phyloP scores from a whole-genome alignment of 1,140 invertebrate species.

The Drosophila erecta region DNA sequence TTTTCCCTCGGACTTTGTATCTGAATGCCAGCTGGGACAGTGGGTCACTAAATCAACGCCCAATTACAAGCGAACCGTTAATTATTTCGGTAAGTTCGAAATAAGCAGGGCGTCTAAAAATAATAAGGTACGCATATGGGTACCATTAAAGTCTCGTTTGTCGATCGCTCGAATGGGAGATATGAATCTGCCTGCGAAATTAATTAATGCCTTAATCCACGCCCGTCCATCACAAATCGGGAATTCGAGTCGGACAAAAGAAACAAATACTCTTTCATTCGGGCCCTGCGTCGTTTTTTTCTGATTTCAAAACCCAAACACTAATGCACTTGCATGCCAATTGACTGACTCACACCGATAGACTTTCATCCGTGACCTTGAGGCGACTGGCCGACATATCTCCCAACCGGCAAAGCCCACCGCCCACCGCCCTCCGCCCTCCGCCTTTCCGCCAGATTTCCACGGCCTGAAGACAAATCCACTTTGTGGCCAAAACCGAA shows the following conservation, averaged over 20 bases:
- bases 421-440: slow-evolving; percentile 14
- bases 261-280: slow-evolving; percentile 31
- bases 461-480: slow-evolving; percentile 77
- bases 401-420: slow-evolving; percentile 8
- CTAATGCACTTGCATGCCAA: slow-evolving; percentile 46
- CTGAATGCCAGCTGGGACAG: slow-evolving; percentile 48
- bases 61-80: slow-evolving; percentile 68
- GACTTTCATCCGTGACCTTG: slow-evolving; percentile 84
- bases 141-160: slow-evolving; percentile 56
- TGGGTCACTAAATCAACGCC: slow-evolving; percentile 50
- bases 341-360: slow-evolving; percentile 36
- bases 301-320: slow-evolving; percentile 22
- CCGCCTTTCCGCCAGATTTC: slow-evolving; percentile 50
- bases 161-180: slow-evolving; percentile 34
- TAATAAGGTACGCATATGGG: slow-evolving; percentile 31
- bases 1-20: slow-evolving; percentile 16
- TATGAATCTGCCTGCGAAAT: slow-evolving; percentile 16
- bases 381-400: slow-evolving; percentile 61
- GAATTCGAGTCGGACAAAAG: slow-evolving; percentile 18
- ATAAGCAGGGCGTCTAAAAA: slow-evolving; percentile 60
- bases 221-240: slow-evolving; percentile 43
- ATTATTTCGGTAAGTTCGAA: slow-evolving; percentile 57
- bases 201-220: slow-evolving; percentile 33
- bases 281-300: neutral
- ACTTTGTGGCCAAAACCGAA: slow-evolving; percentile 62